Evolutionary conservation across 2,797 vertebrate genomes (phyloP).

Genomic region (Enteromius paludinosus): DNA sequence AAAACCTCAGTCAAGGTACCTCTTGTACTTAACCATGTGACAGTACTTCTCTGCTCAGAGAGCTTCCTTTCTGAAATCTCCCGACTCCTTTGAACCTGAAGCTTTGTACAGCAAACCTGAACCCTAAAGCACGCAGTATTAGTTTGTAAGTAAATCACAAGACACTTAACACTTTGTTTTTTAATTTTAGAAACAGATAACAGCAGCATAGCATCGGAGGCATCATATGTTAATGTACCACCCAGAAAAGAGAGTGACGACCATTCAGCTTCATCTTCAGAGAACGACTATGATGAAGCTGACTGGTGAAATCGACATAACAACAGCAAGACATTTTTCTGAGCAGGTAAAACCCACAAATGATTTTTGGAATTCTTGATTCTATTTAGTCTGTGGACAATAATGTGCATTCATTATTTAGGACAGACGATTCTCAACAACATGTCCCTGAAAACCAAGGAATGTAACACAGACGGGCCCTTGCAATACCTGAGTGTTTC

Average conservation of each 20-base stretch:
- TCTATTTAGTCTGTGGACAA: slow-evolving; percentile 9
- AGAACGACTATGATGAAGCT: slow-evolving; percentile 58
- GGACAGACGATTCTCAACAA: background rate
- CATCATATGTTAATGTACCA: slow-evolving; percentile 58
- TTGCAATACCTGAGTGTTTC: slow-evolving; percentile 18
- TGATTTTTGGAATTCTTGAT: background rate
- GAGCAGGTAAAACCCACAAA: slow-evolving; percentile 8
- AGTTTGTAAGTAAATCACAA: background rate
- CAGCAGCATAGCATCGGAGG: slow-evolving; percentile 60
- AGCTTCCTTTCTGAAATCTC: slow-evolving; percentile 13
- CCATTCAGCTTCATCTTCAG: slow-evolving; percentile 29
- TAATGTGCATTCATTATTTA: slow-evolving; percentile 18
- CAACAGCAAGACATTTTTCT: background rate
- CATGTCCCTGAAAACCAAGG: background rate
- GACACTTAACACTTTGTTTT: background rate
- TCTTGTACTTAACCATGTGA: slow-evolving; percentile 5
- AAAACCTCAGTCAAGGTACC: slow-evolving; percentile 54
- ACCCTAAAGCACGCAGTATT: background rate
- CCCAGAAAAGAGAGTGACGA: slow-evolving; percentile 11
- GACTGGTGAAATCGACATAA: slow-evolving; percentile 40
- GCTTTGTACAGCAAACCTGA: background rate
- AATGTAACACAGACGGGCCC: background rate
- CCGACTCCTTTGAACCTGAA: slow-evolving; percentile 4
- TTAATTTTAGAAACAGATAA: slow-evolving; percentile 46
- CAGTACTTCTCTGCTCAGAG: background rate